phyloP scores from a whole-genome alignment of 2,113 vertebrate genomes.

The Syrmaticus mikado region DNA sequence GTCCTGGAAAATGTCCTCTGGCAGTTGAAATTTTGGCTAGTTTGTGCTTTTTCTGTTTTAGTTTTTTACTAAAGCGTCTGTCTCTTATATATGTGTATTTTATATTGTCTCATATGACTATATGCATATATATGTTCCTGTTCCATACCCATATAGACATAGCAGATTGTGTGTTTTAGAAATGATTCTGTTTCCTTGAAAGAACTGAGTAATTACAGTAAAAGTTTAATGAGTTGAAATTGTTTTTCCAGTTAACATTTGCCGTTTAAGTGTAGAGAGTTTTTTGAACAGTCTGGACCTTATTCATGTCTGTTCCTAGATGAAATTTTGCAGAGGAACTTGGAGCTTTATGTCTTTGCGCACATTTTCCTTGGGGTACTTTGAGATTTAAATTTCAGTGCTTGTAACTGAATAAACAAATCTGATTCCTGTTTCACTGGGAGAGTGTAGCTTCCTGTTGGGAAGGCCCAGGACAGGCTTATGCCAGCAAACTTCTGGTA shows the following conservation, averaged over 20 bases:
- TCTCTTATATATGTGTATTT: background rate
- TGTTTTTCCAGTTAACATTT: background rate
- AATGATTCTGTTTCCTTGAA: background rate
- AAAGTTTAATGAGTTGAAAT: background rate
- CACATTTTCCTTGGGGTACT: background rate
- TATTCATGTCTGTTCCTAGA: background rate
- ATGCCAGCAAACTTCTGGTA: background rate
- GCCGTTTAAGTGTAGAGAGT: background rate
- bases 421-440: background rate
- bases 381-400: background rate
- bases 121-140: background rate
- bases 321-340: background rate
- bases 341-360: background rate
- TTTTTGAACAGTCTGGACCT: background rate
- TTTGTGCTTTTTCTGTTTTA: background rate
- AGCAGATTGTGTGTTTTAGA: background rate
- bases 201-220: background rate
- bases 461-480: background rate
- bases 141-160: background rate
- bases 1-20: background rate
- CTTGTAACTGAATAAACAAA: background rate
- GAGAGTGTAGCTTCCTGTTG: rapidly evolving
- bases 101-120: background rate
- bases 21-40: background rate
- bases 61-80: background rate